These are phyloP conservation scores for Acanthoscelides obtectus DNA, from an alignment of 2,888 invertebrate species.

Conservation along the genomic window DNA sequence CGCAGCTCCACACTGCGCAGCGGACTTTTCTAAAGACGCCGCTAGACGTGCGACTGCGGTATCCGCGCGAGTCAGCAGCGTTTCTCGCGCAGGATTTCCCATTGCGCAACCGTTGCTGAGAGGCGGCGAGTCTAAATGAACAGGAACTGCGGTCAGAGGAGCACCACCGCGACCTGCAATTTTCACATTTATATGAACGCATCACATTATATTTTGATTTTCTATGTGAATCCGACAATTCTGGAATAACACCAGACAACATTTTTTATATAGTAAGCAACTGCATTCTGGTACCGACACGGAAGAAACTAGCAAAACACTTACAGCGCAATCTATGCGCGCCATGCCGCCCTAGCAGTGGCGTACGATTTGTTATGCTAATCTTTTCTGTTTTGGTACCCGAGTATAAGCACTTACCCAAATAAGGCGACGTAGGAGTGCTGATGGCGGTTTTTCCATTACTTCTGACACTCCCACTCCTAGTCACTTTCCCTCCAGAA, in stretches of 20 bases:
- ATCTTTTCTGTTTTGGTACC: no score
- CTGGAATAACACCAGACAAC: no score
- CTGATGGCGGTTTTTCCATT: slow-evolving; percentile 40
- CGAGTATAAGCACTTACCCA: no score
- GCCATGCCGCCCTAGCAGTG: no score
- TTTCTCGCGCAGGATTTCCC: slow-evolving; percentile 44
- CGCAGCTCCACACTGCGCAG: slow-evolving; percentile 66
- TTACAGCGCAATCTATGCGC: no score
- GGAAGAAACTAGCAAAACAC: no score
- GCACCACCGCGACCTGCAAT: slow-evolving; percentile 29
- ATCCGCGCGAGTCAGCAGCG: slow-evolving; percentile 63
- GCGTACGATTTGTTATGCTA: no score
- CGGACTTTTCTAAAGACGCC: slow-evolving; percentile 64
- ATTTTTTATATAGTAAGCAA: no score
- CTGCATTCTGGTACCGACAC: no score
- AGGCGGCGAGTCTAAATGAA: slow-evolving; percentile 31
- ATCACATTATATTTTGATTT: no score
- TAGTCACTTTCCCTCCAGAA: slow-evolving; percentile 11
- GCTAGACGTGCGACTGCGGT: slow-evolving; percentile 65
- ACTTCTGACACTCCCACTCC: slow-evolving; percentile 17
- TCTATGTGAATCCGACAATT: no score
- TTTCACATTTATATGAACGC: no score
- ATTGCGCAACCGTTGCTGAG: slow-evolving; percentile 37
- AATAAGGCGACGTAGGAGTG: slow-evolving; percentile 45
- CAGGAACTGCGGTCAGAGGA: slow-evolving; percentile 27